phyloP scores from a whole-genome alignment of 2,113 vertebrate genomes.

The Neogobius melanostomus region DNA sequence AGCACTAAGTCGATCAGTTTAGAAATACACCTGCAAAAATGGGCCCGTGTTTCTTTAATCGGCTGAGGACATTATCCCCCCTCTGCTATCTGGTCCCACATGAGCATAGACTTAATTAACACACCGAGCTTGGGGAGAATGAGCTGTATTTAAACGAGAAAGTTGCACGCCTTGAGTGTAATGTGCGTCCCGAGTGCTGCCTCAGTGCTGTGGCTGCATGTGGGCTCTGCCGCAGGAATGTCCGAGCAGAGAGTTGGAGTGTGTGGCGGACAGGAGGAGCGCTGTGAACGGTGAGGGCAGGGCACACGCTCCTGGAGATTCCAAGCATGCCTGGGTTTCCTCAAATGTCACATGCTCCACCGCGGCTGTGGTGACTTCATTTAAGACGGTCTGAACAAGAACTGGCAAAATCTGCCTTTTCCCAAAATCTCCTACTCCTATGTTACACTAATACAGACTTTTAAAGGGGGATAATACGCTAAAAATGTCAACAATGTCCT shows the following conservation, averaged over 20 bases:
- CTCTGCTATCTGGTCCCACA: slow-evolving; percentile 25
- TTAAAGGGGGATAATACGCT: too few species aligned
- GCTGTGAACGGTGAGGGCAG: slow-evolving; percentile 36
- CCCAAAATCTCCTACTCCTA: not conserved
- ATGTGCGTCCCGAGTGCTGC: slow-evolving; percentile 6
- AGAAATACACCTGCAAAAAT: too few species aligned
- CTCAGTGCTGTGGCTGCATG: slow-evolving; percentile 24
- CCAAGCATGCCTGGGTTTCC: slow-evolving; percentile 73
- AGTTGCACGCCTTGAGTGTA: slow-evolving; percentile 26
- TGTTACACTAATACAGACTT: too few species aligned
- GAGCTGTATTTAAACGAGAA: slow-evolving; percentile 28
- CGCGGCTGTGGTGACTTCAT: slow-evolving; percentile 28
- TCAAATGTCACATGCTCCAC: slow-evolving; percentile 48
- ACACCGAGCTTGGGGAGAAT: slow-evolving; percentile 19
- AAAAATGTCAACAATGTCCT: too few species aligned
- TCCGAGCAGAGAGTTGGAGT: slow-evolving; percentile 49
- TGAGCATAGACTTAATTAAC: slow-evolving; percentile 51
- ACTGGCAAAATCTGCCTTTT: not conserved
- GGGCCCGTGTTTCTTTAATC: too few species aligned
- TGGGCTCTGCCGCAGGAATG: slow-evolving; percentile 51
- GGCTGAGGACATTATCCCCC: too few species aligned
- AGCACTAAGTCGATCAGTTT: too few species aligned
- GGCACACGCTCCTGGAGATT: slow-evolving; percentile 66
- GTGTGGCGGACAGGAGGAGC: slow-evolving; percentile 14
- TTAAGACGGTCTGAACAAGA: slow-evolving; percentile 7